Conservation (phyloP, 2,797 vertebrate species). For the Enteromius anoplus region DNA sequence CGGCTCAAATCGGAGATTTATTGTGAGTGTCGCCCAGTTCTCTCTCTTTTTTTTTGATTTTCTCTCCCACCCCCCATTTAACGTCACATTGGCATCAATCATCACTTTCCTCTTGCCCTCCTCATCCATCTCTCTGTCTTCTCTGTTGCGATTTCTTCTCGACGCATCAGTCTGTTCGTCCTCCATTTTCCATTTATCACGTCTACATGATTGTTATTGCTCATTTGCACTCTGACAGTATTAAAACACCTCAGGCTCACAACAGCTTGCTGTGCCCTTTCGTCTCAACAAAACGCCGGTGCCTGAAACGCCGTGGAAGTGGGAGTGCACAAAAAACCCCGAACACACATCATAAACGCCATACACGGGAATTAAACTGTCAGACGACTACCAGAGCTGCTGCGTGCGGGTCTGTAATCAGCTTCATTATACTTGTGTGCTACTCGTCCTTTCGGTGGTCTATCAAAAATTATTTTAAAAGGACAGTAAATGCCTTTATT, state of each 20-base stretch:
- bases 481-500: constrained; percentile 60
- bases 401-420: constrained; percentile 47
- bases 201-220: constrained; percentile 50
- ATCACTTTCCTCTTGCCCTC: constrained; percentile 56
- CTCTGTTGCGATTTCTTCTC: constrained; percentile 47
- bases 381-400: constrained; percentile 44
- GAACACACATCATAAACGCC: constrained; percentile 19
- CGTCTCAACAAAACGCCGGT: not conserved
- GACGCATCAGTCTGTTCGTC: constrained; percentile 47
- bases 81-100: constrained; percentile 72
- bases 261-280: constrained; percentile 13
- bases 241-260: constrained; percentile 45
- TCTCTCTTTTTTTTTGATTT: not conserved
- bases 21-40: constrained; percentile 51
- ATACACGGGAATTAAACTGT: constrained; percentile 36
- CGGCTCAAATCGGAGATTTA: constrained; percentile 59
- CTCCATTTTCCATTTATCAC: constrained; percentile 50
- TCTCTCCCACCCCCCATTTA: constrained; percentile 32
- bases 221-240: constrained; percentile 40
- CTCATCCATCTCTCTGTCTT: constrained; percentile 61
- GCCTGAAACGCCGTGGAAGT: constrained; percentile 32
- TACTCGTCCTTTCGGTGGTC: constrained; percentile 52
- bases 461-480: constrained; percentile 59
- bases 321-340: constrained; percentile 29
- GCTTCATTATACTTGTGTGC: constrained; percentile 55